Percentiles rank a stretch among this genome's conserved stretches.
phyloP scores from a whole-genome alignment of 64 coral and sea anemone species.

The Cladopsammia gracilis region DNA sequence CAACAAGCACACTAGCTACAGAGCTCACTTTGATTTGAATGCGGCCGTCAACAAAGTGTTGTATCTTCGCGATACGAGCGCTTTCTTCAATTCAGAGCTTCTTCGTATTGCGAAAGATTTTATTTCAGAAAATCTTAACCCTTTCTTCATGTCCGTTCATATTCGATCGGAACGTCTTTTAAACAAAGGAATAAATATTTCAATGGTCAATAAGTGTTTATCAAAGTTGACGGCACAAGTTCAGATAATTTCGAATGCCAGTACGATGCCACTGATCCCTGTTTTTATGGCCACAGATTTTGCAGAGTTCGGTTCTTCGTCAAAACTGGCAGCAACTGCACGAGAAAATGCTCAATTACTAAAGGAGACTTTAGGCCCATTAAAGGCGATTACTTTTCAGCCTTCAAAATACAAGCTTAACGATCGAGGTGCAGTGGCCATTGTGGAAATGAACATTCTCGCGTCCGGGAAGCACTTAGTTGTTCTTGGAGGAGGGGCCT shows the following conservation, averaged over 20 bases:
- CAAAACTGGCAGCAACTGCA: constrained; percentile 19
- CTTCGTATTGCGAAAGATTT: background rate
- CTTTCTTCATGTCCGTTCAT: background rate
- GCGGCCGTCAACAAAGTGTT: constrained; percentile 42
- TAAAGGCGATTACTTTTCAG: constrained; percentile 57
- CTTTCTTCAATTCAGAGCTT: background rate
- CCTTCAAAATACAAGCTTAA: constrained; percentile 55
- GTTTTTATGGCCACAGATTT: constrained; percentile 92
- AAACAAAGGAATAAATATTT: background rate
- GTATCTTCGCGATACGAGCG: background rate
- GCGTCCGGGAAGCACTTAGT: constrained; percentile 75
- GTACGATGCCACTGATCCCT: constrained; percentile 27
- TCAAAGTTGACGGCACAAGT: constrained; percentile 41
- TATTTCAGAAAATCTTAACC: background rate
- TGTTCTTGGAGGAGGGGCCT: constrained; percentile 91
- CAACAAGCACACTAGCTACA: constrained; percentile 6
- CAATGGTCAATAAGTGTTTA: background rate
- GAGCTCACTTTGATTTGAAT: constrained; percentile 68
- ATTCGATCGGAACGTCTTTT: background rate
- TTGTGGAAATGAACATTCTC: constrained; percentile 95
- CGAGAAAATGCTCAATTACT: constrained; percentile 55
- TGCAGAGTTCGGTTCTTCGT: constrained; percentile 79
- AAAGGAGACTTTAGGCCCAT: constrained; percentile 51
- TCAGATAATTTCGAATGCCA: constrained; percentile 48
- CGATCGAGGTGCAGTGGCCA: constrained; percentile 85